These are phyloP conservation scores for Agrochola macilenta DNA, from an alignment of 2,888 invertebrate genomes.

Conservation along the genomic window DNA sequence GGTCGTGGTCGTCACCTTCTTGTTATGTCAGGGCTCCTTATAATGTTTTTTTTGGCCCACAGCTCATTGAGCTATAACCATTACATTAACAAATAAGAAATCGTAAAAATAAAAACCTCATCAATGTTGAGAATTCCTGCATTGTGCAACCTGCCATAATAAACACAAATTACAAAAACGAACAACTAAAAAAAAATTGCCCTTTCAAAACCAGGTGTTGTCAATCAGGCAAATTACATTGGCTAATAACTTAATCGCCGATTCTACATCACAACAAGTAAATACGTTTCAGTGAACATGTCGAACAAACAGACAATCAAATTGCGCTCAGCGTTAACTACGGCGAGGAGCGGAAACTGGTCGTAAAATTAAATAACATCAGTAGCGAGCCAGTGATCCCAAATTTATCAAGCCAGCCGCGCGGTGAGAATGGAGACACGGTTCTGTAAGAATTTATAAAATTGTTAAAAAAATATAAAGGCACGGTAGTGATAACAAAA, in stretches of 20 bases:
- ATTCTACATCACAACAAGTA: constrained; percentile 14
- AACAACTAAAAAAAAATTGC: constrained; percentile 8
- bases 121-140: background rate
- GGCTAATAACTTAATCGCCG: constrained; percentile 50
- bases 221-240: constrained; percentile 45
- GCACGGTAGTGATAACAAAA: background rate
- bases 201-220: constrained; percentile 28
- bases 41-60: background rate
- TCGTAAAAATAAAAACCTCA: background rate
- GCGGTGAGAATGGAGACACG: background rate
- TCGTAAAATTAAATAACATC: constrained; percentile 69
- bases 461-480: background rate
- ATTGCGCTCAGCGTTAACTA: constrained; percentile 56
- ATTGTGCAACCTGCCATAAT: background rate
- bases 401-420: constrained; percentile 68
- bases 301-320: constrained; percentile 59
- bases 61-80: background rate
- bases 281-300: constrained; percentile 40
- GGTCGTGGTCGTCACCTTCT: background rate
- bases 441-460: constrained; percentile 33
- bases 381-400: constrained; percentile 68
- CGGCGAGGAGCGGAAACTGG: constrained; percentile 67
- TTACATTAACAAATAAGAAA: background rate
- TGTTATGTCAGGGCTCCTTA: background rate
- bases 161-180: constrained; percentile 2